phyloP scores from a whole-genome alignment of 2,888 invertebrate genomes.

The Drosophila helvetica region DNA sequence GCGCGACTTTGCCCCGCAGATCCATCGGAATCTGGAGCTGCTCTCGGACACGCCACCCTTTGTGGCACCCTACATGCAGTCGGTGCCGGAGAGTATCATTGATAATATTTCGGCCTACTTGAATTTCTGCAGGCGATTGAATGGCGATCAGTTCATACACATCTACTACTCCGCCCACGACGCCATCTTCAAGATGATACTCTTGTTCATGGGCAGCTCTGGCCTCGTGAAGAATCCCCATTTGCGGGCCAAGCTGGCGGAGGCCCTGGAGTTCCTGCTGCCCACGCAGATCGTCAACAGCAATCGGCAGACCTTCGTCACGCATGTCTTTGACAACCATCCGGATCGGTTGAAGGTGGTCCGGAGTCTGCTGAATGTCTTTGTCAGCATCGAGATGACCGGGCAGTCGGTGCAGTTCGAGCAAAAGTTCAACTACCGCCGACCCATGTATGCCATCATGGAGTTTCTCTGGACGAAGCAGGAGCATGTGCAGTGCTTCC shows the following conservation, averaged over 20 bases:
- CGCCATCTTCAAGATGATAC: conserved; percentile 89
- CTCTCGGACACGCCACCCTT: conserved; percentile 87
- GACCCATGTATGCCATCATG: conserved; percentile 97
- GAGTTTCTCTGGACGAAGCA: conserved; percentile 94
- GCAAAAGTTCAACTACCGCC: conserved; percentile 97
- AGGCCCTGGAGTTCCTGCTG: conserved; percentile 93
- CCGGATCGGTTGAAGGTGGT: conserved; percentile 90
- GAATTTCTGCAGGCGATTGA: conserved; percentile 89
- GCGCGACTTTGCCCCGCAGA: conserved; percentile 87
- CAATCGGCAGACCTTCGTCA: conserved; percentile 85
- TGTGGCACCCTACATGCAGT: conserved; percentile 89
- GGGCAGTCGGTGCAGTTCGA: conserved; percentile 98
- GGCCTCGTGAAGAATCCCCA: conserved; percentile 94
- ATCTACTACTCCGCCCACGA: conserved; percentile 86
- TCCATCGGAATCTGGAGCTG: conserved; percentile 80
- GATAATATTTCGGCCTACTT: conserved; percentile 94
- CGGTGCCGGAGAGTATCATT: conserved; percentile 94
- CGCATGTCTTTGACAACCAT: conserved; percentile 91
- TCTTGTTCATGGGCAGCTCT: conserved; percentile 95
- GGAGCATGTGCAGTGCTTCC: conserved; percentile 91
- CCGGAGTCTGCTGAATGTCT: conserved; percentile 92
- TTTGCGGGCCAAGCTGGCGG: conserved; percentile 94
- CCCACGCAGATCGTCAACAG: conserved; percentile 86
- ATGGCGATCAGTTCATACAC: conserved; percentile 88
- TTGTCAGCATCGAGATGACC: conserved; percentile 99